Conservation (phyloP, 2,113 vertebrate species). For the Eptesicus fuscus region DNA sequence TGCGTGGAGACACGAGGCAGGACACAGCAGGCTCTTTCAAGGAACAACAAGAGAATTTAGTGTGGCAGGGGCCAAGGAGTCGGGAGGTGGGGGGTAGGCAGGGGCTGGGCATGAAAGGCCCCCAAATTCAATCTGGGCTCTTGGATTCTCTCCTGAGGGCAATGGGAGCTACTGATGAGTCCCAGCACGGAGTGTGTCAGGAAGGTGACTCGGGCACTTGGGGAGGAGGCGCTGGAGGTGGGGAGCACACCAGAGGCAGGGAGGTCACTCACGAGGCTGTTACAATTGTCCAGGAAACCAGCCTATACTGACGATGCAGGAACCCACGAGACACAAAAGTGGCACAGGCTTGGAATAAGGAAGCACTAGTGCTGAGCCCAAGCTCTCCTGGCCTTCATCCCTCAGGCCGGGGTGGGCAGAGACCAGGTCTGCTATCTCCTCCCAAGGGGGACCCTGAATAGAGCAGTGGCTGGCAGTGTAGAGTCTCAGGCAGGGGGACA, state of each 20-base stretch:
- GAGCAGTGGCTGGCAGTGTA: neutral
- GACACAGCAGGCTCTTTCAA: neutral
- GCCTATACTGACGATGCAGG: neutral
- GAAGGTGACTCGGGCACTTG: neutral
- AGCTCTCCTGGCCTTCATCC: neutral
- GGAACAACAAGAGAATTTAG: neutral
- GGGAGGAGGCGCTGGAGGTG: neutral
- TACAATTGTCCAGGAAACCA: neutral
- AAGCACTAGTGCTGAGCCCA: accelerated
- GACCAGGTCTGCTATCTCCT: neutral
- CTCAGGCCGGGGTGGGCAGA: neutral
- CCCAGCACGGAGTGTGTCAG: neutral
- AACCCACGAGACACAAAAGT: neutral
- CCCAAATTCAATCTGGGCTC: neutral
- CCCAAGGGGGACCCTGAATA: neutral
- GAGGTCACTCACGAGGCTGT: neutral
- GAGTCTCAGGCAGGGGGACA: no score
- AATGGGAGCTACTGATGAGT: neutral
- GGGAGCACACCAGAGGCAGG: neutral
- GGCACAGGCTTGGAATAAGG: neutral
- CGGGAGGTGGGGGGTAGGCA: accelerated
- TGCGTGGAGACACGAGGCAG: neutral
- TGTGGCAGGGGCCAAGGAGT: neutral
- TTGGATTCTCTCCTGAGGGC: neutral
- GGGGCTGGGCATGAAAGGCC: neutral